Percentiles rank a stretch among this genome's conserved stretches.
These are phyloP conservation scores for Podarcis raffonei DNA, from an alignment of 2,113 vertebrate genomes.

Conservation along the genomic window DNA sequence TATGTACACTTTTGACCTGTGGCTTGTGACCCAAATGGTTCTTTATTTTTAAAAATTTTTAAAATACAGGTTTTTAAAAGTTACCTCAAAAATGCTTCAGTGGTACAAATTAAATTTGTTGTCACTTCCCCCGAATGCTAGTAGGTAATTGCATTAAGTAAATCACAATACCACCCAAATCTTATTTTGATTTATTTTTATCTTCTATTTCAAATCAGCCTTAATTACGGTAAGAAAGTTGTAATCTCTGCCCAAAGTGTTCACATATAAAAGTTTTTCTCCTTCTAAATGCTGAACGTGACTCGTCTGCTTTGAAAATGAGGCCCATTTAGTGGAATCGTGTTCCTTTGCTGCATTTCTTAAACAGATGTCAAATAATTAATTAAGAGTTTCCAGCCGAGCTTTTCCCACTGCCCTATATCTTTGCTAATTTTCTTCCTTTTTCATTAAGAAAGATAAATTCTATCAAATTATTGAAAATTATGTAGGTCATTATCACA, in stretches of 20 bases:
- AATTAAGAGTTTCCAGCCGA: slow-evolving; percentile 56
- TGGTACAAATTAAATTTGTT: too few relatives aligned
- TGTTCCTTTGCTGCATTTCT: slow-evolving; percentile 23
- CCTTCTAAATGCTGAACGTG: slow-evolving; percentile 7
- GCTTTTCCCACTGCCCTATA: slow-evolving; percentile 42
- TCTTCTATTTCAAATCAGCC: neutral
- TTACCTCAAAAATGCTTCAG: too few relatives aligned
- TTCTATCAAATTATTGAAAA: slow-evolving; percentile 65
- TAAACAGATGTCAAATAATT: slow-evolving; percentile 59
- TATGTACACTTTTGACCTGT: too few relatives aligned
- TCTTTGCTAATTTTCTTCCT: slow-evolving; percentile 63
- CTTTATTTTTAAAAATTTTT: too few relatives aligned
- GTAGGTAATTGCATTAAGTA: too few relatives aligned
- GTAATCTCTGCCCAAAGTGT: neutral
- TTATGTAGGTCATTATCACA: slow-evolving; percentile 68
- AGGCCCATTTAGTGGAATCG: neutral
- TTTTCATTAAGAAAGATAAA: slow-evolving; percentile 70
- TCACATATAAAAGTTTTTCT: neutral
- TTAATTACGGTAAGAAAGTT: neutral
- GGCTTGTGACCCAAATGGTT: too few relatives aligned
- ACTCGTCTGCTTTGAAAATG: neutral
- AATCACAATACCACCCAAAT: too few relatives aligned
- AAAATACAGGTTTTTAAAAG: too few relatives aligned
- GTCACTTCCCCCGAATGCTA: too few relatives aligned
- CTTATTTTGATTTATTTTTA: too few relatives aligned